Conservation (phyloP, 2,888 invertebrate genomes). For the Drosophila borealis region DNA sequence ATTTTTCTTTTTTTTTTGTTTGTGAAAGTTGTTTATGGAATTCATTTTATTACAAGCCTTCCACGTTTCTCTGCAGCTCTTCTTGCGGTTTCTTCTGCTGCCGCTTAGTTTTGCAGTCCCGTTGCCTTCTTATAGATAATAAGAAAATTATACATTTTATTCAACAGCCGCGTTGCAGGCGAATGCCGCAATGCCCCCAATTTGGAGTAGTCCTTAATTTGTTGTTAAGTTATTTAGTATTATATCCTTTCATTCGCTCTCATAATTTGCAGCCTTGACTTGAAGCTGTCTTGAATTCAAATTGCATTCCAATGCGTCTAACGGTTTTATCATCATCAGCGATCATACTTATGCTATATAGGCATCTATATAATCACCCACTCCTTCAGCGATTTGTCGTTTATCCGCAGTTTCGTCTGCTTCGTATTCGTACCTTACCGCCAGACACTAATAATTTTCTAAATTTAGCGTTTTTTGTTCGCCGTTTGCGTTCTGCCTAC, state of each 20-base stretch:
- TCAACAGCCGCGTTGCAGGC: slow-evolving; percentile 45
- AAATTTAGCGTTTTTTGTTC: slow-evolving; percentile 44
- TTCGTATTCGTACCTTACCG: slow-evolving; percentile 16
- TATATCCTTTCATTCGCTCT: slow-evolving; percentile 19
- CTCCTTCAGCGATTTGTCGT: slow-evolving; percentile 62
- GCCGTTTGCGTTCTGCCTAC: slow-evolving; percentile 24
- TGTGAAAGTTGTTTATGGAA: slow-evolving; percentile 79
- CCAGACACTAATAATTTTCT: slow-evolving; percentile 70
- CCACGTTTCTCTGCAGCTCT: slow-evolving; percentile 6
- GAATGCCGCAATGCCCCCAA: slow-evolving; percentile 78
- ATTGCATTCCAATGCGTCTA: slow-evolving; percentile 78
- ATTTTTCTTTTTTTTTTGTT: slow-evolving; percentile 40
- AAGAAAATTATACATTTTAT: slow-evolving; percentile 81
- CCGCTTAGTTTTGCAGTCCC: slow-evolving; percentile 42
- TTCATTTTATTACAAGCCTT: slow-evolving; percentile 71
- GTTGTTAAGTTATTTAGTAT: slow-evolving; percentile 74
- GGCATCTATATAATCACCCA: slow-evolving; percentile 52
- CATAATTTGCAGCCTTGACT: slow-evolving; percentile 65
- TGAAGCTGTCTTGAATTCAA: slow-evolving; percentile 33
- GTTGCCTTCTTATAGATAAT: slow-evolving; percentile 73
- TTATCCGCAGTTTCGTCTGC: slow-evolving; percentile 52
- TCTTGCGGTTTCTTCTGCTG: slow-evolving; percentile 20
- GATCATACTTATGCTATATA: slow-evolving; percentile 22
- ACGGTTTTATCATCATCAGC: slow-evolving; percentile 65
- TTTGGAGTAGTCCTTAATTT: slow-evolving; percentile 76